Conservation (phyloP, 2,113 vertebrate genomes). For the Damaliscus lunatus region DNA sequence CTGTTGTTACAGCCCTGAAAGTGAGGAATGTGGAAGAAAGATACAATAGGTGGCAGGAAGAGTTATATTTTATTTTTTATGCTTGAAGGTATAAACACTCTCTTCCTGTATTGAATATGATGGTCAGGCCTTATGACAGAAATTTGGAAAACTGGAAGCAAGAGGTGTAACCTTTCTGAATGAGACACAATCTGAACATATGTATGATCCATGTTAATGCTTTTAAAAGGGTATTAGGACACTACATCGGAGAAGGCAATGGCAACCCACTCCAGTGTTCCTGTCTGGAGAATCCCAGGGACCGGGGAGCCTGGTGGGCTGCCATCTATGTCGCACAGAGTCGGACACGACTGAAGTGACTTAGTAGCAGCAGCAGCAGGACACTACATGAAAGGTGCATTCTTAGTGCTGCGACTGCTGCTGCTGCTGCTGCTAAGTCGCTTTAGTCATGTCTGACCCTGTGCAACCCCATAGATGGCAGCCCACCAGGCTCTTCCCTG, state of each 20-base stretch:
- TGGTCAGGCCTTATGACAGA: background rate
- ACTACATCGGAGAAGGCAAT: no score
- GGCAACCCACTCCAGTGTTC: no score
- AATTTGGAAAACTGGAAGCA: background rate
- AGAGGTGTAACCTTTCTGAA: background rate
- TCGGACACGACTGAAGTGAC: no score
- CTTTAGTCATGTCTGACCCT: no score
- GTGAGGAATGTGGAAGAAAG: background rate
- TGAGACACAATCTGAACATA: background rate
- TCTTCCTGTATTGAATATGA: background rate
- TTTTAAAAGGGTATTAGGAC: background rate
- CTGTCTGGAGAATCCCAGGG: no score
- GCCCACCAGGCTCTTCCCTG: no score
- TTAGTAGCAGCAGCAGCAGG: no score
- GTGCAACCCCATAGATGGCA: fast-evolving
- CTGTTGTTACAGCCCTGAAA: background rate
- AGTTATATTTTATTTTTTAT: background rate
- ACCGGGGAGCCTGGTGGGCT: no score
- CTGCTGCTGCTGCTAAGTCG: no score
- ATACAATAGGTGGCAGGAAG: background rate
- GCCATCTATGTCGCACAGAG: no score
- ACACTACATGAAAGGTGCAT: background rate
- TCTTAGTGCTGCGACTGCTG: background rate
- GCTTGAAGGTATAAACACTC: background rate
- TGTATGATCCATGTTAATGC: background rate